Base-by-base conservation (phyloP, 2,113 vertebrate species). In the Setophaga kirtlandii region DNA sequence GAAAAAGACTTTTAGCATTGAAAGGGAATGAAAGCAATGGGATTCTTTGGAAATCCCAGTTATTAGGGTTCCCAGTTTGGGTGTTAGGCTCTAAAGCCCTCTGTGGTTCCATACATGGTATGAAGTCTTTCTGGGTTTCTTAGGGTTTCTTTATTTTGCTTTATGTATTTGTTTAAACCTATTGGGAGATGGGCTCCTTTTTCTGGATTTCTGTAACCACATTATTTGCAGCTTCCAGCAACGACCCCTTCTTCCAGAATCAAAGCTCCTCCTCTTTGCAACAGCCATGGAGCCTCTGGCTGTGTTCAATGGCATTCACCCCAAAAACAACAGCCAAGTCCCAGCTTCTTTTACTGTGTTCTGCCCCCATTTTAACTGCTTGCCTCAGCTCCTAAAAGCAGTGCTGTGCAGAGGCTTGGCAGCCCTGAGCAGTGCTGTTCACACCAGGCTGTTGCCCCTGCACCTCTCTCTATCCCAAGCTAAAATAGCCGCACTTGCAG, bases 1-100 rank as follows among this genome's bases (percentile, higher is more conserved):
- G 89, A 92, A 77, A 83, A 83, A 95, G 80, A 87, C 82, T 96
- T 94, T 30, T 42, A 67, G 80, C 88, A 63, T 69, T 90, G 78
- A 87, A 67, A 83, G 56, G 84, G 60, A 92, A 47, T 63, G 88
- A 92, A 89, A 92, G 89, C 83, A 74, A 18, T 41, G 70, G 78
- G 58, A 63, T 84, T 84, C 60, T 64, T 58, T 93, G 62, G 69
- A 59, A 96, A 93, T 82, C 41, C 30, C 31, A 13, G 18, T 86
- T 80, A n/a, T 47, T 87, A 94, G 89, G 19, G 39, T 60, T 80
- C 53, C 35, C 27, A 18, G 9, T 81, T 75, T 76, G 69, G 58
- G 15, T 87, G 86, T 87, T 53, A 70, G 30, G 28, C 75, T 94
- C 42, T 70, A 11, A 84, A 90, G 58, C 64, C 37, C 24, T 67